A percentile compares a stretch with the other conserved stretches of the same genome.
Conservation (phyloP, 2,888 invertebrate genomes). For the Dicycla oo region DNA sequence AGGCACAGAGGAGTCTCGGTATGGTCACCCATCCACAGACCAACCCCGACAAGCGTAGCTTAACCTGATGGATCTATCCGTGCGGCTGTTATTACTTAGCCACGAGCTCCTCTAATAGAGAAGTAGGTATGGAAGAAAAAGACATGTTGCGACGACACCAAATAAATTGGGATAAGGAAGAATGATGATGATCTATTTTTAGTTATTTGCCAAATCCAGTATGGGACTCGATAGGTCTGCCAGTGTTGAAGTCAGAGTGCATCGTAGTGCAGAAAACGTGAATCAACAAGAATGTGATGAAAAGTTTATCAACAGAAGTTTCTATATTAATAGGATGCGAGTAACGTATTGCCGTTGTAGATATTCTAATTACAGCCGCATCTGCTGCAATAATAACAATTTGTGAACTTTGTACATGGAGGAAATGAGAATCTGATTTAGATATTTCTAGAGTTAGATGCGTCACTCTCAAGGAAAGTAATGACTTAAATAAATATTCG, state of each 20-base stretch:
- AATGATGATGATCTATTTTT: neutral
- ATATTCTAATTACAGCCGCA: slow-evolving; percentile 11
- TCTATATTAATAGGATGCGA: neutral
- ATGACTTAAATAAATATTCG: slow-evolving; percentile 11
- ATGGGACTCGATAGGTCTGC: neutral
- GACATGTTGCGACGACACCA: too few species aligned
- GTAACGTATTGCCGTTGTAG: neutral
- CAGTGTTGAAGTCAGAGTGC: neutral
- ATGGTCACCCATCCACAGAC: too few species aligned
- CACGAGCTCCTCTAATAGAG: too few species aligned
- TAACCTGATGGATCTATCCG: too few species aligned
- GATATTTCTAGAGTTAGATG: slow-evolving; percentile 12
- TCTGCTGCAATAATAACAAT: slow-evolving; percentile 23
- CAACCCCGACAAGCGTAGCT: too few species aligned
- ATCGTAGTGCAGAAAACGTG: neutral
- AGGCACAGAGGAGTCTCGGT: too few species aligned
- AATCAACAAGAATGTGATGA: too few species aligned
- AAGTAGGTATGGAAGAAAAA: too few species aligned
- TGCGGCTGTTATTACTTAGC: too few species aligned
- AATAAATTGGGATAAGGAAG: too few species aligned
- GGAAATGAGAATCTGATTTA: slow-evolving; percentile 17
- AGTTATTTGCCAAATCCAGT: neutral
- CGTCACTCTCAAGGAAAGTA: slow-evolving; percentile 10
- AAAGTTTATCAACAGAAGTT: neutral
- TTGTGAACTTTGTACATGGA: neutral